Percentiles rank a stretch among this genome's conserved stretches.
phyloP scores from a whole-genome alignment of 2,797 vertebrate species.

The Chlorospingus flavigularis region DNA sequence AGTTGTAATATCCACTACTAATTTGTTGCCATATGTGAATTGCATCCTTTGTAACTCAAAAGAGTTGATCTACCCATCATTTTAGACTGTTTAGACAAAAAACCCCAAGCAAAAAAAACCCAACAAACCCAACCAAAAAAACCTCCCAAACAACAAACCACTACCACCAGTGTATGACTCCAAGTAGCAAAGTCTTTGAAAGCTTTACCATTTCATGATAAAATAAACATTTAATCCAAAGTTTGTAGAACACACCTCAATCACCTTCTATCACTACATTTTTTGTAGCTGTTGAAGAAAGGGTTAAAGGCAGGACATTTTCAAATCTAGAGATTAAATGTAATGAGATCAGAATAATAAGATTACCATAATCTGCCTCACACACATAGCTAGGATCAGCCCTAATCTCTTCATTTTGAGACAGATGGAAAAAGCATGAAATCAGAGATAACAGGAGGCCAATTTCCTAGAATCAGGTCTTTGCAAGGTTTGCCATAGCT shows the following conservation, averaged over 20 bases:
- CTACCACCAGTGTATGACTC: background rate
- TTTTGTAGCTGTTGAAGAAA: background rate
- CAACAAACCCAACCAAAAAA: background rate
- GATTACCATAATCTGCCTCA: slow-evolving; percentile 53
- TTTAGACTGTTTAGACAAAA: background rate
- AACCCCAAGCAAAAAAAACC: background rate
- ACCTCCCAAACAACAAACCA: background rate
- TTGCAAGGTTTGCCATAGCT: slow-evolving; percentile 4
- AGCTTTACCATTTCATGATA: background rate
- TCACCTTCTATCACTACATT: background rate
- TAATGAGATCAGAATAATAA: slow-evolving; percentile 66
- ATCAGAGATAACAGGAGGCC: slow-evolving; percentile 58
- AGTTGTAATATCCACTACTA: background rate
- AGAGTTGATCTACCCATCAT: background rate
- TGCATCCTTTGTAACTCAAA: background rate
- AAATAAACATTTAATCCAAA: background rate
- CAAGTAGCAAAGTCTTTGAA: background rate
- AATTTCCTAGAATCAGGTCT: slow-evolving; percentile 47
- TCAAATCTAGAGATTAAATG: slow-evolving; percentile 35
- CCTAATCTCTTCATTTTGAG: slow-evolving; percentile 61
- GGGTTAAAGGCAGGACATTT: slow-evolving; percentile 35
- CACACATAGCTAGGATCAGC: slow-evolving; percentile 28
- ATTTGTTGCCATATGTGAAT: background rate
- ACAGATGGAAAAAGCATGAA: slow-evolving; percentile 61
- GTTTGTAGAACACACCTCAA: background rate